Base-by-base conservation (phyloP, 1,140 invertebrate genomes). In the Drosophila rufa region DNA sequence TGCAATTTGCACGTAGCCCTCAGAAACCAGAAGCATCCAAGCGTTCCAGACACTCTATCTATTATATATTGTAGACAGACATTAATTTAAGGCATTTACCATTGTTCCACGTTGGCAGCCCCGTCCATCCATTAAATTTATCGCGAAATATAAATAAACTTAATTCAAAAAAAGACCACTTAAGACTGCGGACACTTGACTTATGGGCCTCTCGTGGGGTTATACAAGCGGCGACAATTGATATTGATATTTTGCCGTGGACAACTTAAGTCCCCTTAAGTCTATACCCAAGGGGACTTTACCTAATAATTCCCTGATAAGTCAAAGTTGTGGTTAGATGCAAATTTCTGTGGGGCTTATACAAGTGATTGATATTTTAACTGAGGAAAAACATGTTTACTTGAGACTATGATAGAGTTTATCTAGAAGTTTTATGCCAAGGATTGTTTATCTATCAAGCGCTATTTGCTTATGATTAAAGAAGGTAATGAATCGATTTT, bases 141-240 rank as follows among this genome's bases (percentile, higher is more conserved):
- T 86, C 83, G 64, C 59, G 40, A 74, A 76, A 66, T 82, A 79
- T 71, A 85, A 85, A 85, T 74, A 84, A 80, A 79, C 68, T 73
- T 79, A 69, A 86, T 68, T 60, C 73, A 68, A 55, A 77, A 60
- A 66, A 77, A 82, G 71, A 55, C 73, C 83, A 79, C 79, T 86
- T 87, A 76, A 86, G 64, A 69, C 68, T 22, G 47, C 42, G 55
- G 70, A 74, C 83, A 86, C 82, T 86, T 85, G 78, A 79, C 78
- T 81, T 83, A 69, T 69, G 58, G 69, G 70, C 47, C 71, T 71
- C 60, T 65, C 11, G 27, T 30, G 4, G 48, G 61, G 59, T 68
- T 75, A 86, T 75, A 79, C 69, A 82, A 75, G 80, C 43, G 17
- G 17, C 50, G 51, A 55, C 51, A 55, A 55, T 38, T 55, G 33